A percentile compares a stretch with the other conserved stretches of the same genome.
These are phyloP conservation scores for Notodonta dromedarius DNA, from an alignment of 2,888 invertebrate species.

Conservation along the genomic window DNA sequence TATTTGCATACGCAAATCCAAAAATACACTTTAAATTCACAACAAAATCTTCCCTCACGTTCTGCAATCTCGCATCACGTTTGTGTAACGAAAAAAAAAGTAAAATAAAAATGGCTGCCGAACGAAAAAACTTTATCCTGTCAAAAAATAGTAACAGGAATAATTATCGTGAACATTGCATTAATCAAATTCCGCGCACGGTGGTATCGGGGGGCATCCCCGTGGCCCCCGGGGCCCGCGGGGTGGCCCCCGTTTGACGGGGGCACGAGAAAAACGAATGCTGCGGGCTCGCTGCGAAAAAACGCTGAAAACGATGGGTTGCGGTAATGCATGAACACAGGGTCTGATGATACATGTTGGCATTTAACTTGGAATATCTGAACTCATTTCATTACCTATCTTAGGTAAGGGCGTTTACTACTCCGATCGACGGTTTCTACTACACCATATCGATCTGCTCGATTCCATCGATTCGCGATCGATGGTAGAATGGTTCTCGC, in stretches of 20 bases:
- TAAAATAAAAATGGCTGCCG: conserved; percentile 54
- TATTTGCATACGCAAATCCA: background rate
- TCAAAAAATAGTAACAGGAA: conserved; percentile 83
- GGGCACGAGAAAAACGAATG: conserved; percentile 71
- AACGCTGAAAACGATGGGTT: conserved; percentile 68
- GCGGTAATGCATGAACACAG: conserved; percentile 29
- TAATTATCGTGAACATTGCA: conserved; percentile 84
- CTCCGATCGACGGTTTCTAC: too few species aligned
- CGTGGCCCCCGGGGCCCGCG: conserved; percentile 41
- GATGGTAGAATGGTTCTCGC: too few species aligned
- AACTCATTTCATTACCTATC: too few species aligned
- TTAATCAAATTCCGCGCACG: conserved; percentile 84
- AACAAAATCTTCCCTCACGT: conserved; percentile 7
- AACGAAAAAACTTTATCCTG: conserved; percentile 74
- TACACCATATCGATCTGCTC: too few species aligned
- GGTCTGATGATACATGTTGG: conserved; percentile 34
- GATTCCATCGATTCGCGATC: too few species aligned
- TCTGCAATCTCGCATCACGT: conserved; percentile 21
- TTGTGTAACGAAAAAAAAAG: conserved; percentile 29
- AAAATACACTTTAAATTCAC: background rate
- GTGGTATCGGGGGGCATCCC: conserved; percentile 69
- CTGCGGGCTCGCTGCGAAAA: conserved; percentile 79
- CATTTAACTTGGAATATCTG: background rate
- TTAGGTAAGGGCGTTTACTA: too few species aligned
- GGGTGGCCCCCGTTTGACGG: conserved; percentile 28